phyloP scores from a whole-genome alignment of 2,113 vertebrate genomes.

The Acrocephalus arundinaceus region DNA sequence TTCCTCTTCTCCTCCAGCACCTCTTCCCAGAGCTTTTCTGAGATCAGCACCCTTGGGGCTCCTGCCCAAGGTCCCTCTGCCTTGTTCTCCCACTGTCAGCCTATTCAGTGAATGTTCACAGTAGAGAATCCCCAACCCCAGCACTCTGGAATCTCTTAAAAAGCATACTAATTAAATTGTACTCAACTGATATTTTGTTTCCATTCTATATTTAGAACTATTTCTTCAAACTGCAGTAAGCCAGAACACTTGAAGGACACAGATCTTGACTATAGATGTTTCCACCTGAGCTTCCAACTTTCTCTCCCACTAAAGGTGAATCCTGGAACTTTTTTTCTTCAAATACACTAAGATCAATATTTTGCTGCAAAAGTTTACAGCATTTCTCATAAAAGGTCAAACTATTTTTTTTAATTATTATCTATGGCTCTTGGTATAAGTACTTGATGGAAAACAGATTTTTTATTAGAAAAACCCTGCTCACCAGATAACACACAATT shows the following conservation, averaged over 20 bases:
- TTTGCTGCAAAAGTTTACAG: neutral
- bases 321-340: neutral
- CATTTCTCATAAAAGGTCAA: neutral
- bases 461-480: neutral
- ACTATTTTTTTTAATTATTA: neutral
- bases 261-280: neutral
- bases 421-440: neutral
- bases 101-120: neutral
- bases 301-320: neutral
- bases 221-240: neutral
- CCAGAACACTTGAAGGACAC: neutral
- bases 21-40: neutral
- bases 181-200: neutral
- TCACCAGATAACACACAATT: neutral
- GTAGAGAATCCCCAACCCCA: neutral
- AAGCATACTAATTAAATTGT: neutral
- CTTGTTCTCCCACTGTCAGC: neutral
- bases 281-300: neutral
- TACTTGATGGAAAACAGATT: neutral
- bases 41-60: neutral
- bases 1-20: neutral
- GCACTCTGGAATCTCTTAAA: neutral
- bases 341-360: neutral
- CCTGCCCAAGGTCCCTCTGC: neutral
- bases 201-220: neutral